Percentiles rank a stretch among this genome's conserved stretches.
Evolutionary conservation across 2,113 vertebrate species (phyloP).

Genomic region (Cynopterus brachyotis): DNA sequence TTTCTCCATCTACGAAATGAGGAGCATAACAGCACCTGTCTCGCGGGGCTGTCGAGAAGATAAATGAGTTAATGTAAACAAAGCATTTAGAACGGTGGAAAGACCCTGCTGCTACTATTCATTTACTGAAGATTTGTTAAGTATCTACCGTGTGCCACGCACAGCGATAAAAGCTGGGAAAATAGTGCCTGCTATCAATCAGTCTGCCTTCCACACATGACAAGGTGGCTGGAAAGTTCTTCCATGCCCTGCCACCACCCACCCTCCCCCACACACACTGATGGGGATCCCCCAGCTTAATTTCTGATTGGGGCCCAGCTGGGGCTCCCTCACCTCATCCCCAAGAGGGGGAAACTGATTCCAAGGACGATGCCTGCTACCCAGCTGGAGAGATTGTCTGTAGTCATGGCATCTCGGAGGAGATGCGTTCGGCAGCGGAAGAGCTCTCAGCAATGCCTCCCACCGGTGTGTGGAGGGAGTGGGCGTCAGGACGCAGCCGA

Average conservation of each 20-base stretch:
- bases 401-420: neutral
- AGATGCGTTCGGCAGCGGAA: neutral
- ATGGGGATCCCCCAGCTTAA: neutral
- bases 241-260: neutral
- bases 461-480: neutral
- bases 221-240: neutral
- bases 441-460: neutral
- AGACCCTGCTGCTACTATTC: neutral
- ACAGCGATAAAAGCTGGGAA: neutral
- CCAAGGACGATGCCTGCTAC: too few relatives aligned
- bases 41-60: neutral
- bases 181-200: neutral
- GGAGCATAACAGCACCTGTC: neutral
- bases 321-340: neutral
- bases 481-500: neutral
- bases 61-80: neutral
- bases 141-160: neutral
- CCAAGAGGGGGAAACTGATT: neutral
- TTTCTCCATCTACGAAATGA: neutral
- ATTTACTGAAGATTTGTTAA: neutral
- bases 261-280: neutral
- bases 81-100: neutral
- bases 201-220: neutral
- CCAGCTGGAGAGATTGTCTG: neutral
- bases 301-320: neutral